These are phyloP conservation scores for Caprella mutica DNA, from an alignment of 2,888 invertebrate species.

Conservation along the genomic window DNA sequence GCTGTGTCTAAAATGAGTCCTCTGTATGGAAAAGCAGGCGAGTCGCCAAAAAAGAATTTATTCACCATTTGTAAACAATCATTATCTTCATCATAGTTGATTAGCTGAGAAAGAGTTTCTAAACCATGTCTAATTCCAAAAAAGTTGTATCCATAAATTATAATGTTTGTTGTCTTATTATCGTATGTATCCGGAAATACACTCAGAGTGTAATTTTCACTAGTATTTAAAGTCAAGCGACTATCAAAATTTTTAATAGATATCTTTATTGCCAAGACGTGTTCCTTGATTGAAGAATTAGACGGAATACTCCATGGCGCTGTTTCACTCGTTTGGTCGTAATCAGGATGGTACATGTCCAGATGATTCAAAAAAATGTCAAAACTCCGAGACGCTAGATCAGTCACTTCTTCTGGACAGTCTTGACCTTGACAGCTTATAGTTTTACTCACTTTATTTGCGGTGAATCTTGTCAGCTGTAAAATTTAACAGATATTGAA, in stretches of 20 bases:
- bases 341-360: conserved; percentile 16
- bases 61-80: conserved; percentile 21
- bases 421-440: too few species aligned
- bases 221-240: conserved; percentile 7
- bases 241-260: background rate
- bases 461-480: too few species aligned
- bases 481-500: too few species aligned
- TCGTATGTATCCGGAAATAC: conserved; percentile 12
- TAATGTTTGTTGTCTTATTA: conserved; percentile 2
- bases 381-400: too few species aligned
- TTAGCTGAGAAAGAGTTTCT: conserved; percentile 33
- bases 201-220: conserved; percentile 16
- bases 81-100: conserved; percentile 25
- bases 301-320: conserved; percentile 11
- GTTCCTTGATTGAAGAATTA: background rate
- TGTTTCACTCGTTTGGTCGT: background rate
- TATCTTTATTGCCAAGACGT: conserved; percentile 3
- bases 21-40: conserved; percentile 46
- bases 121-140: conserved; percentile 34
- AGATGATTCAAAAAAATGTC: conserved; percentile 18
- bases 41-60: conserved; percentile 39
- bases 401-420: too few species aligned
- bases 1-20: conserved; percentile 49
- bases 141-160: conserved; percentile 20
- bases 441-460: too few species aligned